These are phyloP conservation scores for Leucophenga montana DNA, from an alignment of 2,888 invertebrate species.

Conservation along the genomic window DNA sequence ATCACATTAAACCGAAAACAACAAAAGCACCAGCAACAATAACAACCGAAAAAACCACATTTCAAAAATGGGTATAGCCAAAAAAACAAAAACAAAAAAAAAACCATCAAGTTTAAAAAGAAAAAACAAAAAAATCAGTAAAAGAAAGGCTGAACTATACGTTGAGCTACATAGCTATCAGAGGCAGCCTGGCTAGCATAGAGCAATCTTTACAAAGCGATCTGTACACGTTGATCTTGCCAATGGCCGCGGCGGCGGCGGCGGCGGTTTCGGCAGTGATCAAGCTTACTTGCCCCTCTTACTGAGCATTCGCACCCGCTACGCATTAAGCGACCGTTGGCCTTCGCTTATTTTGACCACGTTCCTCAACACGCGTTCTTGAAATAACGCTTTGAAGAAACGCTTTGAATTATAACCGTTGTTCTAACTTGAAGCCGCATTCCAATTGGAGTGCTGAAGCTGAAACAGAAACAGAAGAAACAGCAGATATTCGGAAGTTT, in stretches of 20 bases:
- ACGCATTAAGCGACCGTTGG: too few relatives aligned
- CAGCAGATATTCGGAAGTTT: too few relatives aligned
- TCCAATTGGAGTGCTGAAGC: too few relatives aligned
- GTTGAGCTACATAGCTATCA: constrained; percentile 11
- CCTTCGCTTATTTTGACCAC: too few relatives aligned
- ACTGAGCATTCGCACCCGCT: too few relatives aligned
- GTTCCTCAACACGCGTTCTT: too few relatives aligned
- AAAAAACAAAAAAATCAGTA: constrained; percentile 21
- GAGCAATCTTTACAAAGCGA: neutral
- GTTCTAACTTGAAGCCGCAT: too few relatives aligned
- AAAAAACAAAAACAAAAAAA: neutral
- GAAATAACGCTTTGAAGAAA: too few relatives aligned
- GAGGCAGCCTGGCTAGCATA: too few relatives aligned
- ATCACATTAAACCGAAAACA: constrained; percentile 61
- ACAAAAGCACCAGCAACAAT: constrained; percentile 40
- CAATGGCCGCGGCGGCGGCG: neutral
- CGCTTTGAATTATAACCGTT: too few relatives aligned
- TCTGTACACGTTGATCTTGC: neutral
- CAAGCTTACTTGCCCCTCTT: too few relatives aligned
- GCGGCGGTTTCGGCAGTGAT: neutral
- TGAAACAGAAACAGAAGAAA: too few relatives aligned
- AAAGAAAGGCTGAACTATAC: constrained; percentile 25
- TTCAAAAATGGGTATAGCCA: constrained; percentile 1
- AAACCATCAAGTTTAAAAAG: constrained; percentile 24
- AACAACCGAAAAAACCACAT: constrained; percentile 3